Evolutionary conservation across 64 coral and sea anemone genomes (phyloP).

Genomic region (Platygyra sinensis): DNA sequence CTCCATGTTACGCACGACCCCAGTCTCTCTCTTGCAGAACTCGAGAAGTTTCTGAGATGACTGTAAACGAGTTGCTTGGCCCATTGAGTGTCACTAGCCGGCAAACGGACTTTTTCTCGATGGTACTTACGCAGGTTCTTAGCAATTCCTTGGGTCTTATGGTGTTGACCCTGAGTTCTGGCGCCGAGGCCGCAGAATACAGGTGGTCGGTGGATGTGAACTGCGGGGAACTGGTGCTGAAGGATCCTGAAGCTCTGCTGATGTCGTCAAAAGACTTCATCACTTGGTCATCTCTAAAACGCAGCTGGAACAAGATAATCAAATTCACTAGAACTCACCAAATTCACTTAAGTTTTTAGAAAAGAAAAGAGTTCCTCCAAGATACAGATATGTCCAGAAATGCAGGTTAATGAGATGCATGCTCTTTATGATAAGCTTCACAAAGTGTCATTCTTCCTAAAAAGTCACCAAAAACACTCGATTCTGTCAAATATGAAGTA

Average conservation of each 20-base stretch:
- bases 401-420: no score
- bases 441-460: no score
- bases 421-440: no score
- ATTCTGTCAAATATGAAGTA: no score
- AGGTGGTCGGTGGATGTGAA: conserved; percentile 26
- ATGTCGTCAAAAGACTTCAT: not conserved
- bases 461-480: no score
- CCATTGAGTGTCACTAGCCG: conserved; percentile 20
- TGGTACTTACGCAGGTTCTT: conserved; percentile 23
- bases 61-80: conserved; percentile 25
- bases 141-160: conserved; percentile 20
- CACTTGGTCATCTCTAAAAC: not conserved
- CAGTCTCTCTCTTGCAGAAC: conserved; percentile 25
- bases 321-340: no score
- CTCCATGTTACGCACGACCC: conserved; percentile 9
- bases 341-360: no score
- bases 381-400: no score
- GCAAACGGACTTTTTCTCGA: conserved; percentile 21
- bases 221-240: conserved; percentile 12
- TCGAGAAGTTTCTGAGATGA: conserved; percentile 15
- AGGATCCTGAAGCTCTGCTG: not conserved
- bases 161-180: conserved; percentile 23
- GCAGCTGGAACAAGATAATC: not conserved
- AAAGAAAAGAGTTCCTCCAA: no score
- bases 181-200: conserved; percentile 3